Base-by-base conservation (phyloP, 1,140 invertebrate species). In the Aporrectodea caliginosa region DNA sequence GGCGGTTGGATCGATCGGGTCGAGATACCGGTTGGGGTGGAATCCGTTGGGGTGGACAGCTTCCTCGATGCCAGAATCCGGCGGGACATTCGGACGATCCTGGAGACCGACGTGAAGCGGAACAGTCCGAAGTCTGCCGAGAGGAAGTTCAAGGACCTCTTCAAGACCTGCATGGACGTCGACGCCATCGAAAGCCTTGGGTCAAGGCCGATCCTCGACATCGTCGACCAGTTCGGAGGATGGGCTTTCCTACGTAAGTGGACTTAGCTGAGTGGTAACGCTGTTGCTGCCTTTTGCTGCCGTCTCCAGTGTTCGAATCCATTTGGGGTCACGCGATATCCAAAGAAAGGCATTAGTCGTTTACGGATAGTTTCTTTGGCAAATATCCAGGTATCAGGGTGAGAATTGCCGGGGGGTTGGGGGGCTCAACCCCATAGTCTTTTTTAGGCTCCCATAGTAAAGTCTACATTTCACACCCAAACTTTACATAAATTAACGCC, bases 61-160 rank as follows among this genome's bases (percentile, higher is more conserved):
- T n/a, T 27, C 27, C 32, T 76, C 16, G 35, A 58, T 58, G 6
- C 6, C 6, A 58, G 43, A 22, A 58, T 58, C 43, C 43, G 22
- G 6, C 6, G 43, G 22, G 43, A 58, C 43, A 22, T 58, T 22
- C 6, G 43, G 22, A 22, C 43, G 43, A 58, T 58, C 43, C 43
- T 58, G 6, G 43, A 58, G 43, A 58, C 6, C 22, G 6, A 22
- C 6, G 6, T 58, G 43, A 58, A 76, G 16, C 16, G 35, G 43
- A 76, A 12, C 70, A 29, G 31, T 27, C 6, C 70, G 2, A 2
- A 22, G 16, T 76, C 75, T 35, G 33, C 75, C 14, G 75, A 58
- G 35, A 76, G 75, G 27, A 76, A 76, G 75, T 35, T 76, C 32
- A 76, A 76, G 43, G 32, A 76, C n/a, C 43, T 76, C 43, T 76